phyloP scores from a whole-genome alignment of 1,140 invertebrate genomes.

The Drosophila subpulchrella region DNA sequence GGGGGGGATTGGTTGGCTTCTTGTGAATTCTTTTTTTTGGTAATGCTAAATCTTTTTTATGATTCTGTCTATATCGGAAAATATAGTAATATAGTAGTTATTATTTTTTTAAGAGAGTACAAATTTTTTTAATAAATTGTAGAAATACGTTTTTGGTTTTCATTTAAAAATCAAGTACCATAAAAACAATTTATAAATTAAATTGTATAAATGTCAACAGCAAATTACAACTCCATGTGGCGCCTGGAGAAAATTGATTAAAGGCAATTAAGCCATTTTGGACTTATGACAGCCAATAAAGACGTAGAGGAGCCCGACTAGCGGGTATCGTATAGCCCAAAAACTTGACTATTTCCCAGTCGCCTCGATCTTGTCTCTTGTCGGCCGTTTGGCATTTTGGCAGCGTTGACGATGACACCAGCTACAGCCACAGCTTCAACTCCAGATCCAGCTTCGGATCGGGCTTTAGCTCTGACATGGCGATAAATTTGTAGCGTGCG shows the following conservation, averaged over 20 bases:
- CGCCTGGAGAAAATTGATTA: slow-evolving; percentile 29
- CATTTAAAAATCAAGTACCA: background rate
- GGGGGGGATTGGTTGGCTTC: too few relatives aligned
- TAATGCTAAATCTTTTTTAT: too few relatives aligned
- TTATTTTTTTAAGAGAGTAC: too few relatives aligned
- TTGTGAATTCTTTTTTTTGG: too few relatives aligned
- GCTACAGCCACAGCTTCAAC: slow-evolving; percentile 26
- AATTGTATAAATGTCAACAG: slow-evolving; percentile 6
- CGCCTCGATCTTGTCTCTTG: slow-evolving; percentile 25
- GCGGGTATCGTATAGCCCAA: slow-evolving; percentile 67
- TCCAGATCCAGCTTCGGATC: slow-evolving; percentile 1
- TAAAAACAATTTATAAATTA: background rate
- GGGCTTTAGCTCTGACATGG: slow-evolving; percentile 33
- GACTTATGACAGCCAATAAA: slow-evolving; percentile 35
- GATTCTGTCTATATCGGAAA: too few relatives aligned
- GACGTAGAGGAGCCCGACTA: slow-evolving; percentile 25
- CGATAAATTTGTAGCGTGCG: slow-evolving; percentile 76
- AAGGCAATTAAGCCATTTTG: slow-evolving; percentile 33
- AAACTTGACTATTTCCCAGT: slow-evolving; percentile 36
- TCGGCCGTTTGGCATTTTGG: slow-evolving; percentile 64
- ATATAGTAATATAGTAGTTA: too few relatives aligned
- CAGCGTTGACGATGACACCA: slow-evolving; percentile 74
- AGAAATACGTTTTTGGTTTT: too few relatives aligned
- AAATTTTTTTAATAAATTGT: too few relatives aligned
- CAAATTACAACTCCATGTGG: slow-evolving; percentile 5